Percentiles rank a stretch among this genome's conserved stretches.
phyloP scores from a whole-genome alignment of 2,113 vertebrate genomes.

The Arizona elegans region DNA sequence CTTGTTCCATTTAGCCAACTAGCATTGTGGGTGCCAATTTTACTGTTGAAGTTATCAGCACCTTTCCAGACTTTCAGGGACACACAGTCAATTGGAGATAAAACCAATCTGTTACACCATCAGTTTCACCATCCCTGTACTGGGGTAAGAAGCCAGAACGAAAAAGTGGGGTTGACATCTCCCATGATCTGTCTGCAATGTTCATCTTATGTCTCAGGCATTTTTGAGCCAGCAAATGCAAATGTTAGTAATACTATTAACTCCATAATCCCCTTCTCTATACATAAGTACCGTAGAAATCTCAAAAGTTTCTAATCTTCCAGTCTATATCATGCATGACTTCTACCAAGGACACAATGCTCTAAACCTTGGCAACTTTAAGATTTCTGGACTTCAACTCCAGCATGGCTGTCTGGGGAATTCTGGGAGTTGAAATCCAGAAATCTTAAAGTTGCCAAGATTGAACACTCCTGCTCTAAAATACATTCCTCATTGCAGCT shows the following conservation, averaged over 20 bases:
- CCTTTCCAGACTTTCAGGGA: background rate
- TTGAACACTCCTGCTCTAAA: background rate
- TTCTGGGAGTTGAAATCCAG: background rate
- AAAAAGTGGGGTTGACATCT: no score
- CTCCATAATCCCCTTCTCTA: background rate
- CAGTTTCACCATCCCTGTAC: background rate
- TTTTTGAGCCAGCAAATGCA: background rate
- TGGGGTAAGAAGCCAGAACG: background rate
- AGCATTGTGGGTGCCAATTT: background rate
- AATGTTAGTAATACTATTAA: background rate
- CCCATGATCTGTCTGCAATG: background rate
- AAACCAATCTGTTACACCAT: background rate
- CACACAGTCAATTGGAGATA: background rate
- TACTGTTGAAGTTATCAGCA: background rate
- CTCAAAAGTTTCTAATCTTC: background rate
- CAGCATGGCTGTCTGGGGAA: background rate
- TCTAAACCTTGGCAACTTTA: background rate
- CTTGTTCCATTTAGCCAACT: background rate
- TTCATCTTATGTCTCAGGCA: background rate
- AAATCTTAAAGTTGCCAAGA: background rate
- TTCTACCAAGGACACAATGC: background rate
- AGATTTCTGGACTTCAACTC: background rate
- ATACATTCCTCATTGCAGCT: background rate
- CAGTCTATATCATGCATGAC: background rate
- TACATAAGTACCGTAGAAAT: background rate